Evolutionary conservation across 1,140 invertebrate genomes (phyloP), one percentile per base, ranked within the genome.

Genomic region (Hylaeus anthracinus): DNA sequence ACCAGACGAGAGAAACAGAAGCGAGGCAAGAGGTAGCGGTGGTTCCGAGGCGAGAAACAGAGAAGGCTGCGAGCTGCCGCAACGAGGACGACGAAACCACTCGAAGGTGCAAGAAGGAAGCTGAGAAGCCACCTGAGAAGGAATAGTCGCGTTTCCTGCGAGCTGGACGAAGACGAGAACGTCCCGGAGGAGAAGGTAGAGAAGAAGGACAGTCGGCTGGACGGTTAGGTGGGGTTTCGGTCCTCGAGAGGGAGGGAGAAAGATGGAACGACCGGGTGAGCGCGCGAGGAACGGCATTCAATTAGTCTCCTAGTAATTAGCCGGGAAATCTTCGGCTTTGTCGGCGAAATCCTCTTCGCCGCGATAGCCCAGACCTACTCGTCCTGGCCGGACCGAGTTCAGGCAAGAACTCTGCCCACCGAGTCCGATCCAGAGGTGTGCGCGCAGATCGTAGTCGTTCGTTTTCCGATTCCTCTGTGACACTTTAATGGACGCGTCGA

Each of bases 241-340:
- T 84, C 86, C 84, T 89, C 90, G 51, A 70, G 26, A 51, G n/a
- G 12, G 74, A 58, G 43, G 61, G 58, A 77, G 71, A 66, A 65
- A 60, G 76, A 79, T 73, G 70, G 79, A 74, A 72, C 72, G 79
- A 69, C 72, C 15, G 10, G 75, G 79, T 72, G 79, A 81, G 74
- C 64, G 79, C 72, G 88, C 84, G 85, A 87, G 88, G 88, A 89
- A 86, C 90, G 87, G 91, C 92, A 93, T 93, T 93, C 92, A 93
- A 93, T 93, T 93, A 93, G 93, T 92, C 92, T 90, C 90, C 89
- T 90, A 91, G 93, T 93, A 93, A 93, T 93, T 93, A 93, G 93
- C 93, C 90, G 92, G 93, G 93, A 93, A 93, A 93, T 93, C 92
- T 93, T 91, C 85, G 87, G 91, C 92, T 93, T 93, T 93, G 92